Evolutionary conservation across 2,888 invertebrate species (phyloP).

Genomic region (Rhyacophila evoluta): DNA sequence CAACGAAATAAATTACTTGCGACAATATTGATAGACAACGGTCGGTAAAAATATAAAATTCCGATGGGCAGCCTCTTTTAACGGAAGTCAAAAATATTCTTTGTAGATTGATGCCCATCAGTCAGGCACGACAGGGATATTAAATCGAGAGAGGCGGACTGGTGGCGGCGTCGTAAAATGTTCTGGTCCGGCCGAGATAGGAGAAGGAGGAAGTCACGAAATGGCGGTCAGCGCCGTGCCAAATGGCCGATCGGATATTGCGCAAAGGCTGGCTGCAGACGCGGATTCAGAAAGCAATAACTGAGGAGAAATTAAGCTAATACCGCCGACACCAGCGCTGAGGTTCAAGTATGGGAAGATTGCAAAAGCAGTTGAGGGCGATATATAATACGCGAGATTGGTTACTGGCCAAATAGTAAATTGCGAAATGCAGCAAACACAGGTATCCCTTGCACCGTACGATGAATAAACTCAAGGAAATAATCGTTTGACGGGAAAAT

Average conservation of each 20-base stretch:
- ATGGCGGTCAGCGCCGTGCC: constrained; percentile 13
- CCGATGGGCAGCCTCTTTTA: too few species aligned
- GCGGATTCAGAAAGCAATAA: neutral
- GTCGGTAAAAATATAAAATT: too few species aligned
- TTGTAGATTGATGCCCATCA: neutral
- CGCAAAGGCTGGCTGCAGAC: neutral
- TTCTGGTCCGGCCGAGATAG: neutral
- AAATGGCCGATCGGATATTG: constrained; percentile 19
- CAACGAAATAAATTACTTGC: too few species aligned
- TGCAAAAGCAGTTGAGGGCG: neutral
- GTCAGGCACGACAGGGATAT: neutral
- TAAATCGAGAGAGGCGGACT: neutral
- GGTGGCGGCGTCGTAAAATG: neutral
- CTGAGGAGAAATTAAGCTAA: constrained; percentile 8
- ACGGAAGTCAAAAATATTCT: too few species aligned
- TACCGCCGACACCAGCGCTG: neutral
- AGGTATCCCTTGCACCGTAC: too few species aligned
- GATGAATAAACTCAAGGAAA: too few species aligned
- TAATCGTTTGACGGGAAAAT: too few species aligned
- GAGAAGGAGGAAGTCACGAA: constrained; percentile 9
- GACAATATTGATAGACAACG: too few species aligned
- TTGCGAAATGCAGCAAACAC: neutral
- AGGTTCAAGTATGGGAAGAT: neutral
- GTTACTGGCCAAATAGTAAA: neutral
- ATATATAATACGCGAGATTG: neutral